Evolutionary conservation across 2,113 vertebrate species (phyloP).

Genomic region (Fulmarus glacialis): DNA sequence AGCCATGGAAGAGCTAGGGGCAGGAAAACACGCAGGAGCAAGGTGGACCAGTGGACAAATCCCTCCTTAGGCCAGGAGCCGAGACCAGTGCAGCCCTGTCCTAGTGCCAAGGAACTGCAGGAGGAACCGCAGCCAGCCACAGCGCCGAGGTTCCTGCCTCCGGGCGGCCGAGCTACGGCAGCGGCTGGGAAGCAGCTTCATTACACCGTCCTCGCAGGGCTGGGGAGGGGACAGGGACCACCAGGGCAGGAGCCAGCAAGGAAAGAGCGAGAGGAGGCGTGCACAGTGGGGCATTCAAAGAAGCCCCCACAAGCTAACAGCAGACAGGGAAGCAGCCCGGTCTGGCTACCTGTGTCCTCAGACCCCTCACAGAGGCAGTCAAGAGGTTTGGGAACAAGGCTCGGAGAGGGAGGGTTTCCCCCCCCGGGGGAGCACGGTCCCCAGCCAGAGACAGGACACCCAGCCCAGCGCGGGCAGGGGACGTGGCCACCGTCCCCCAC

Average conservation of each 20-base stretch:
- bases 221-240: neutral
- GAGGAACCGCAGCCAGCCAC: no score
- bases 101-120: neutral
- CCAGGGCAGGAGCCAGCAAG: neutral
- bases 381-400: neutral
- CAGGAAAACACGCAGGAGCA: neutral
- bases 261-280: no score
- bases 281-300: neutral
- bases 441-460: neutral
- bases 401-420: neutral
- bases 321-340: neutral
- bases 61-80: neutral
- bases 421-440: rapidly evolving
- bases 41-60: neutral
- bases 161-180: neutral
- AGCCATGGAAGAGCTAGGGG: neutral
- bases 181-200: neutral
- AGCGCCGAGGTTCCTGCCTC: neutral
- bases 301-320: neutral
- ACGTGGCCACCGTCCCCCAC: neutral
- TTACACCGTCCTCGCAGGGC: neutral
- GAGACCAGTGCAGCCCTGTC: neutral
- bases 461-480: neutral
- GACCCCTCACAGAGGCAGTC: neutral
- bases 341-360: neutral